Base-by-base conservation (phyloP, 2,888 invertebrate genomes). In the Amphiduros pacificus region DNA sequence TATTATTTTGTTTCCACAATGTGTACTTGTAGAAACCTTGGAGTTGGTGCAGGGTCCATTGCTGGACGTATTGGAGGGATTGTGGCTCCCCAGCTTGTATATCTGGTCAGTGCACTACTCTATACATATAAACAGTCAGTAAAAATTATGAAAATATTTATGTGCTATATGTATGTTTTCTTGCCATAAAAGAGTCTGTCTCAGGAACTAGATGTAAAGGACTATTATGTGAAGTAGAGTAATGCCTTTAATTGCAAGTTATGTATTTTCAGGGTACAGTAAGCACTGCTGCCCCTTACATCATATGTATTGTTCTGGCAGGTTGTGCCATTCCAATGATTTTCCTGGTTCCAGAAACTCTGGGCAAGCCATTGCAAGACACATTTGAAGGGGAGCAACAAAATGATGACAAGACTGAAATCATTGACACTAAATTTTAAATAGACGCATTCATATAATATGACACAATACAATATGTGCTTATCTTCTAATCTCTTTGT, bases 61-160 rank as follows among this genome's bases (percentile, higher is more conserved):
- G 40, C 58, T 9, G 62, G 41, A 6, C 28, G 62, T 5, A 11
- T 57, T 20, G 62, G 62, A 26, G 54, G 52, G 36, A 58, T 58
- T n/a, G 22, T 58, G 1, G 53, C 62, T 41, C 62, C 62, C 17
- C 54, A 41, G 6, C 32, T 62, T 22, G 62, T 62, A 5, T 62
- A 52, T 24, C 26, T 62, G 53, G 62, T 62, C 32, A 48, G 51
- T 36, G 17, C 22, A n/a, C n/a, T n/a, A n/a, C n/a, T n/a, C n/a
- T n/a, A n/a, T n/a, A n/a, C n/a, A n/a, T n/a, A n/a, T n/a, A n/a
- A n/a, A n/a, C n/a, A n/a, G n/a, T n/a, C n/a, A n/a, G n/a, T n/a
- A n/a, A n/a, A n/a, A n/a, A n/a, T n/a, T n/a, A n/a, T n/a, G n/a
- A n/a, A n/a, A n/a, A n/a, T n/a, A n/a, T n/a, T n/a, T n/a, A n/a